These are phyloP conservation scores for Patella vulgata DNA, from an alignment of 1,140 invertebrate genomes.

Conservation along the genomic window DNA sequence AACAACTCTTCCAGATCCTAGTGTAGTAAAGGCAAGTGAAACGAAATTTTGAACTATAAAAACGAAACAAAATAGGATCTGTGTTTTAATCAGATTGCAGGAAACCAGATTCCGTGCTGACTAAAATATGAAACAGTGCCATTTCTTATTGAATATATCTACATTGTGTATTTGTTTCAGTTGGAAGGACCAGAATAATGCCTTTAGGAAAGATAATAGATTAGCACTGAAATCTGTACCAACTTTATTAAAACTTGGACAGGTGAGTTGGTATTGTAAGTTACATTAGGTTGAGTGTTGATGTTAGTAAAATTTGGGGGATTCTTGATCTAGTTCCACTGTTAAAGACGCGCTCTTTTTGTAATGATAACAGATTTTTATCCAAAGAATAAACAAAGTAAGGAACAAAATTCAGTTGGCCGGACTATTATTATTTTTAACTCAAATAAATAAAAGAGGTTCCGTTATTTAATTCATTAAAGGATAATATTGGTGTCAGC, in stretches of 20 bases:
- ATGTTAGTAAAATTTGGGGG: not conserved
- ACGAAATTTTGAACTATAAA: too few species aligned
- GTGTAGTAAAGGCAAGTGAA: too few species aligned
- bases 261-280: slow-evolving; percentile 38
- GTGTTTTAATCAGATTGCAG: too few species aligned
- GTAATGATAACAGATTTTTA: not conserved
- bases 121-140: too few species aligned
- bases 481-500: too few species aligned
- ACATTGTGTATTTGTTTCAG: slow-evolving; percentile 28
- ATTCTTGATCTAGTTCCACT: not conserved
- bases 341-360: not conserved
- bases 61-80: too few species aligned
- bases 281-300: not conserved
- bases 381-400: not conserved
- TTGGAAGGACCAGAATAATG: slow-evolving; percentile 54
- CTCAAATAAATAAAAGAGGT: too few species aligned
- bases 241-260: slow-evolving; percentile 60
- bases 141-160: too few species aligned
- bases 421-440: too few species aligned
- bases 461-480: too few species aligned
- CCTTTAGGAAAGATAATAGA: slow-evolving; percentile 59
- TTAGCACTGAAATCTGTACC: slow-evolving; percentile 62
- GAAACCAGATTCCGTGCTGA: too few species aligned
- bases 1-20: too few species aligned
- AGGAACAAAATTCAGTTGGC: not conserved